Evolutionary conservation across 2,888 invertebrate species (phyloP).

Genomic region (Macaria notata): DNA sequence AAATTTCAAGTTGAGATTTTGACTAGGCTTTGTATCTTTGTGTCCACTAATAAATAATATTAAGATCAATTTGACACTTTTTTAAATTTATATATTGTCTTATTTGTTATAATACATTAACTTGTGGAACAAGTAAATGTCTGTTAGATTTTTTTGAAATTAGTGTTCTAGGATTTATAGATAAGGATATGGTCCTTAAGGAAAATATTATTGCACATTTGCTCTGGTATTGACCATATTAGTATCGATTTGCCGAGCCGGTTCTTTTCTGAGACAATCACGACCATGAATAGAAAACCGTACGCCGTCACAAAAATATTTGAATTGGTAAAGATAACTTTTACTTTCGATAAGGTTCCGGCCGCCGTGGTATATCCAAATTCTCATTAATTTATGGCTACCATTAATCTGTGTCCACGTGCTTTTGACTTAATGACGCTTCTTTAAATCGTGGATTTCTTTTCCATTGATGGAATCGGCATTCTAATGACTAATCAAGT

Average conservation of each 20-base stretch:
- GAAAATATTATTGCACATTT: no score
- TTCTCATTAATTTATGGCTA: constrained; percentile 16
- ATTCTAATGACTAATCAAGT: background rate
- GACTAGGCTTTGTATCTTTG: no score
- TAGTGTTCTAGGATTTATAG: no score
- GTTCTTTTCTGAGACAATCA: constrained; percentile 6
- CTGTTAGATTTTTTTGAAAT: no score
- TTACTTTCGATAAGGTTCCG: constrained; percentile 35
- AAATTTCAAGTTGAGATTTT: no score
- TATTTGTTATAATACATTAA: no score
- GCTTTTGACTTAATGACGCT: constrained; percentile 8
- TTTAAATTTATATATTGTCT: no score
- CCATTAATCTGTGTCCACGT: constrained; percentile 17
- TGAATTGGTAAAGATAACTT: constrained; percentile 33
- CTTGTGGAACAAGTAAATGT: no score
- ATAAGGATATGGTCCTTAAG: no score
- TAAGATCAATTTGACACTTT: no score
- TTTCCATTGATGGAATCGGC: constrained; percentile 1
- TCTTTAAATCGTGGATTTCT: background rate
- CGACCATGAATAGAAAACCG: constrained; percentile 28
- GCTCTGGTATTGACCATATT: no score
- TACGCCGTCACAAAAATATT: constrained; percentile 27
- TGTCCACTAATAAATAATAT: no score
- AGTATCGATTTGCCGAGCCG: background rate
- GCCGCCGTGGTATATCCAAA: constrained; percentile 18